phyloP scores from a whole-genome alignment of 1,140 invertebrate genomes.

The Rhyacophila brunnea region DNA sequence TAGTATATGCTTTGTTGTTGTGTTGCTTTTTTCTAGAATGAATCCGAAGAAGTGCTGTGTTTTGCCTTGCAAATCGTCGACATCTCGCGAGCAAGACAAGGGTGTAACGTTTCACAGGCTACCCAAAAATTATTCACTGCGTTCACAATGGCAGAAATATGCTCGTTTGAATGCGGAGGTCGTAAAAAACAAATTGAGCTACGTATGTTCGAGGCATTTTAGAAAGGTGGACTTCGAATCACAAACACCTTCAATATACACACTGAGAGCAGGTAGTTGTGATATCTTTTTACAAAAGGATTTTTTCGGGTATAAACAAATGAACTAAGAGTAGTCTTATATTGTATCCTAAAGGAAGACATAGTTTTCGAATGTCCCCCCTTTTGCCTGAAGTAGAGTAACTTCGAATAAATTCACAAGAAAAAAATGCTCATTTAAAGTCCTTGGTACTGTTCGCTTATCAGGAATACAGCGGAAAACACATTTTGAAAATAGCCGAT shows the following conservation, averaged over 20 bases:
- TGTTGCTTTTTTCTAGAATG: constrained; percentile 20
- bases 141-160: constrained; percentile 53
- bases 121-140: constrained; percentile 48
- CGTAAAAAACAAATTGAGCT: constrained; percentile 55
- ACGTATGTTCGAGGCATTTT: constrained; percentile 65
- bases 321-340: no score
- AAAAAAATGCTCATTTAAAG: no score
- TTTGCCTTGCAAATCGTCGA: constrained; percentile 43
- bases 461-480: no score
- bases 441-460: no score
- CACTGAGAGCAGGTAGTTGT: constrained; percentile 51
- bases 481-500: no score
- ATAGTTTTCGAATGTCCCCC: no score
- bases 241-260: constrained; percentile 27
- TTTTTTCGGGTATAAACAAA: no score
- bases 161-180: constrained; percentile 50
- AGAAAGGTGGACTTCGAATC: constrained; percentile 61
- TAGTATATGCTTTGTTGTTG: no score
- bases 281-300: no score
- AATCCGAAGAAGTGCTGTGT: constrained; percentile 39
- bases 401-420: no score
- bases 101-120: constrained; percentile 59
- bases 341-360: no score
- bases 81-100: constrained; percentile 45
- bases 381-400: no score